Evolutionary conservation across 2,113 vertebrate species (phyloP).

Genomic region (Muntiacus reevesi): DNA sequence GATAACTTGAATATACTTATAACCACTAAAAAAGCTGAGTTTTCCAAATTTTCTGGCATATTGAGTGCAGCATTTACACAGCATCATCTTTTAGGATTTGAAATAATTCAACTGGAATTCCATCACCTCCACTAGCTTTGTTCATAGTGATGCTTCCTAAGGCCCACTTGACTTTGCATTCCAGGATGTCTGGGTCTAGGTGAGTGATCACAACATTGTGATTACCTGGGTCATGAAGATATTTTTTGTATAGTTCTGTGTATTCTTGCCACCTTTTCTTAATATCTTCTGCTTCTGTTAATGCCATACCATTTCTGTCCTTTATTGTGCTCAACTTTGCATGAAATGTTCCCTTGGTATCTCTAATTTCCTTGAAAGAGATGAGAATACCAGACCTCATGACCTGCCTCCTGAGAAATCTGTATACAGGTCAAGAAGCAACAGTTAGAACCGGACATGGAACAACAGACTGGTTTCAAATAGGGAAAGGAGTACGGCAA

Average conservation of each 20-base stretch:
- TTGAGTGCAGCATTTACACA: neutral
- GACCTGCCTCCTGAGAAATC: neutral
- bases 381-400: neutral
- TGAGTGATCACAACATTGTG: accelerated
- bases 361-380: neutral
- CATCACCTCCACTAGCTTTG: neutral
- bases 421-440: neutral
- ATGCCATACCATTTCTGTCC: neutral
- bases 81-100: neutral
- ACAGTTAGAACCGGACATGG: neutral
- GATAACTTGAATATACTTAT: neutral
- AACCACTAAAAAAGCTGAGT: neutral
- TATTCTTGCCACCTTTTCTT: neutral
- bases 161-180: neutral
- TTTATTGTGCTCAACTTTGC: neutral
- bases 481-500: accelerated
- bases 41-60: neutral
- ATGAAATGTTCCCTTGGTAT: neutral
- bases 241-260: neutral
- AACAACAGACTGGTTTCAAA: neutral
- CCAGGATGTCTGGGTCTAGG: neutral
- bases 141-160: neutral
- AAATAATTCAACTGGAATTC: neutral
- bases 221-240: neutral
- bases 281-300: neutral